A percentile compares a stretch with the other conserved stretches of the same genome.
Evolutionary conservation across 2,797 vertebrate species (phyloP).

Genomic region (Oryzias sinensis): DNA sequence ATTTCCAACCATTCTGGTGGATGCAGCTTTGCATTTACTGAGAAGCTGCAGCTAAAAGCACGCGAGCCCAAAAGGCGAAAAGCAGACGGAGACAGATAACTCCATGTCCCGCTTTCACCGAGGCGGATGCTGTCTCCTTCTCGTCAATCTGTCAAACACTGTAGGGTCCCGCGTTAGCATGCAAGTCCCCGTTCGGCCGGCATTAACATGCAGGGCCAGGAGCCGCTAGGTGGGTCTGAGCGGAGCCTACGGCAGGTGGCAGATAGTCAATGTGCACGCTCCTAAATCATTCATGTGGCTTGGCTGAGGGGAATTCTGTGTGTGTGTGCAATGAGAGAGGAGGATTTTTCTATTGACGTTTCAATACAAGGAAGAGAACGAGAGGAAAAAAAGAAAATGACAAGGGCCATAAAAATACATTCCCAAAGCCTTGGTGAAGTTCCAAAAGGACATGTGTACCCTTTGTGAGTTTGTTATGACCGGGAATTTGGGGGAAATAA

Average conservation of each 20-base stretch:
- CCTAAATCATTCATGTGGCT: conserved; percentile 80
- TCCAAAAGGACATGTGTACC: conserved; percentile 22
- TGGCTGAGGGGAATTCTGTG: conserved; percentile 48
- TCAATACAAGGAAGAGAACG: conserved; percentile 21
- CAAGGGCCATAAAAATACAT: conserved; percentile 29
- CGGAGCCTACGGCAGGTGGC: conserved; percentile 76
- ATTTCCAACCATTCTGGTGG: conserved; percentile 15
- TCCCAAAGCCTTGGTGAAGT: conserved; percentile 30
- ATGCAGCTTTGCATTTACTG: conserved; percentile 2
- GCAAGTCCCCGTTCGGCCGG: conserved; percentile 59
- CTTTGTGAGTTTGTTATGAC: conserved; percentile 38
- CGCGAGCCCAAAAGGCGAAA: conserved; percentile 11
- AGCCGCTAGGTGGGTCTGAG: conserved; percentile 70
- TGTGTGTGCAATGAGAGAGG: conserved; percentile 21
- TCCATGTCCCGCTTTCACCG: conserved; percentile 40
- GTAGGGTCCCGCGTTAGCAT: conserved; percentile 67
- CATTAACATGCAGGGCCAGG: conserved; percentile 76
- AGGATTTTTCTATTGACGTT: conserved; percentile 33
- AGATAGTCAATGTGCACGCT: conserved; percentile 78
- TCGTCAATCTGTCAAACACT: conserved; percentile 59
- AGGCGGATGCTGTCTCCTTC: conserved; percentile 44
- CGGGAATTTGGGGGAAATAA: conserved; percentile 16
- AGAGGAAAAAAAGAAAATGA: conserved; percentile 31
- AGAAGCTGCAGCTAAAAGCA: neutral
- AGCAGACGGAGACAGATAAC: conserved; percentile 24